These are phyloP conservation scores for Peromyscus aztecus DNA, from an alignment of 2,797 vertebrate species.

Conservation along the genomic window DNA sequence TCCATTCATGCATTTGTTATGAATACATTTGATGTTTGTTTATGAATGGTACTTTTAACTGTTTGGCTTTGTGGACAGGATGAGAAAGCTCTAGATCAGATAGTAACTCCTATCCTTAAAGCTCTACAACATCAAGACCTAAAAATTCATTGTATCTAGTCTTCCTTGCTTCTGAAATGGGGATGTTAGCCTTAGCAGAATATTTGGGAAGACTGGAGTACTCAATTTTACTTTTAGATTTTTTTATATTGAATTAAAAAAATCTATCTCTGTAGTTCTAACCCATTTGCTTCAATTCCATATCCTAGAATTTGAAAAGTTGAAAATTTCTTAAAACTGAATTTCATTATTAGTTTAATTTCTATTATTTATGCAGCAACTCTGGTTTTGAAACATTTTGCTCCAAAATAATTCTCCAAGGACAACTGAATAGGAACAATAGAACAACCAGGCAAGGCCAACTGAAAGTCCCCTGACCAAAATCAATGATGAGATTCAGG, in stretches of 20 bases:
- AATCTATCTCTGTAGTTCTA: background rate
- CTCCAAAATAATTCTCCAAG: background rate
- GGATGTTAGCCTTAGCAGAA: background rate
- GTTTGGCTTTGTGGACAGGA: background rate
- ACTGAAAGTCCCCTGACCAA: background rate
- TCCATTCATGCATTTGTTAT: background rate
- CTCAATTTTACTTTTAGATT: background rate
- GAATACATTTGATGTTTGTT: background rate
- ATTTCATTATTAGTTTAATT: constrained; percentile 11
- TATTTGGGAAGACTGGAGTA: background rate
- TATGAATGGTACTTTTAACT: background rate
- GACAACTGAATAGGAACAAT: background rate
- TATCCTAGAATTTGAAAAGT: background rate
- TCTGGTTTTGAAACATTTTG: background rate
- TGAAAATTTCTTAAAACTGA: constrained; percentile 40
- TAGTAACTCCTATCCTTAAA: background rate
- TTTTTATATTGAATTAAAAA: constrained; percentile 9
- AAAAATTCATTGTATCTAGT: background rate
- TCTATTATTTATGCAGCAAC: constrained; percentile 16
- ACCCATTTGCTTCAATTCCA: background rate
- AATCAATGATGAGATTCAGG: background rate
- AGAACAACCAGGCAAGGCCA: background rate
- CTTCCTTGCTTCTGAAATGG: background rate
- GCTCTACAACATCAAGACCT: background rate
- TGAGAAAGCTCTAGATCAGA: background rate